Evolutionary conservation across 37 sponge, comb jelly and placozoan species (phyloP), one percentile per base, ranked within the genome.

Genomic region (Ianthella basta): DNA sequence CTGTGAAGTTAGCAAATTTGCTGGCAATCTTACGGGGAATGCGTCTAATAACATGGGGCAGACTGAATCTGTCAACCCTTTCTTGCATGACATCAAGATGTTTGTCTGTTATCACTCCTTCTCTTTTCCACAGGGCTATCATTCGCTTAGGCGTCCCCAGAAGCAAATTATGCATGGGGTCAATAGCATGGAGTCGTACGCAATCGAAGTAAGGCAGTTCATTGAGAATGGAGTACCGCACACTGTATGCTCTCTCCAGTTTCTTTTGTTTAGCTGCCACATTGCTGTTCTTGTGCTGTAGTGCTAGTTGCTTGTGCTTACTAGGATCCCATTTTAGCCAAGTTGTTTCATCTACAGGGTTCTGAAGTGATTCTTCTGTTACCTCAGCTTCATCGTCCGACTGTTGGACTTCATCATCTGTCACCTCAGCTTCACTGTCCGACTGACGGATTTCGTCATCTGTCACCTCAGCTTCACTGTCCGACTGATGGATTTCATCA

Each of bases 141-240:
- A 67, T 65, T 8, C 32, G 60, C 44, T 37, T 44, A 21, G 79
- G 8, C 1, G 55, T 78, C 5, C 85, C 85, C 3, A 85, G 64
- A 23, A 84, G 80, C 27, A 89, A 10, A 59, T 83, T 83, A 38
- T 90, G 91, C 87, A 90, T 90, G 16, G 87, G 87, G 83, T 90
- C 90, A 32, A 90, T 80, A 4, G 83, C 72, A 79, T 80, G 85
- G 15, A 1, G 40, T 35, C 84, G 24, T 29, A 90, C 55, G 55
- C 54, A 13, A 41, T 90, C 75, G 54, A 86, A 82, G 44, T 86
- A 83, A 14, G 83, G 59, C 20, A 90, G 44, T 39, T 55, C 1
- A 0, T 83, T 1, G 20, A 90, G 81, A 3, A 40, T 53, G 19
- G 84, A 82, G 54, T 90, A 90, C 24, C 54, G 63, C 6, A 67